Evolutionary conservation across 2,113 vertebrate species (phyloP).

Genomic region (Genyomyrus donnyi): DNA sequence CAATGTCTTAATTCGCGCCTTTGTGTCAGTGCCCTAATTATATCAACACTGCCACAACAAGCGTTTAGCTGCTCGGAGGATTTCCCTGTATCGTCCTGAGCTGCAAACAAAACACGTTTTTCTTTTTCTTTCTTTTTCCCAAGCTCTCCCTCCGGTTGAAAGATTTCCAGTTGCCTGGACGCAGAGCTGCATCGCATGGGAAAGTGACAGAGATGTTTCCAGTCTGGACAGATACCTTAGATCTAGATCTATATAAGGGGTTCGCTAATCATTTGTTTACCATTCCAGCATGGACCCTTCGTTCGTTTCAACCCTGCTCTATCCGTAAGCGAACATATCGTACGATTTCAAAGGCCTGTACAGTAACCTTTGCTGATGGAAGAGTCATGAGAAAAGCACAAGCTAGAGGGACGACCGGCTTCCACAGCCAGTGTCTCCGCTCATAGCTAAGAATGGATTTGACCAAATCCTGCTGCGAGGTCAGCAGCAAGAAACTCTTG

Average conservation of each 20-base stretch:
- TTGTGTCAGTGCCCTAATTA: slow-evolving; percentile 10
- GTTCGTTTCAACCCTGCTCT: background rate
- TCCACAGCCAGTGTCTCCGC: background rate
- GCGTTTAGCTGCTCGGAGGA: background rate
- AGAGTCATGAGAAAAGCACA: background rate
- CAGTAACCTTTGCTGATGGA: background rate
- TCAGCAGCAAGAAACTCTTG: background rate
- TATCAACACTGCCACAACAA: background rate
- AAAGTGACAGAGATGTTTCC: background rate
- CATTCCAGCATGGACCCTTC: background rate
- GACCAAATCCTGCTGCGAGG: background rate
- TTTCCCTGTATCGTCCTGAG: background rate
- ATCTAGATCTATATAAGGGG: background rate
- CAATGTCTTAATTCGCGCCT: background rate
- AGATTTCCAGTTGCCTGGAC: background rate
- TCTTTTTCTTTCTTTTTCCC: background rate
- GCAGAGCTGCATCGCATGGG: background rate
- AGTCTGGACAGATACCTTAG: background rate
- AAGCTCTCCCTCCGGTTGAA: background rate
- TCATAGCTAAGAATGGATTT: background rate
- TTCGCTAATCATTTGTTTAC: background rate
- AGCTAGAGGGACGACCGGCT: background rate
- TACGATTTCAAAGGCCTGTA: background rate
- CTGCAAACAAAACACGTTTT: background rate
- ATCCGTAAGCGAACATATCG: background rate